Evolutionary conservation across 1,140 invertebrate genomes (phyloP), one percentile per base, ranked within the genome.

Genomic region (Bombus turneri): DNA sequence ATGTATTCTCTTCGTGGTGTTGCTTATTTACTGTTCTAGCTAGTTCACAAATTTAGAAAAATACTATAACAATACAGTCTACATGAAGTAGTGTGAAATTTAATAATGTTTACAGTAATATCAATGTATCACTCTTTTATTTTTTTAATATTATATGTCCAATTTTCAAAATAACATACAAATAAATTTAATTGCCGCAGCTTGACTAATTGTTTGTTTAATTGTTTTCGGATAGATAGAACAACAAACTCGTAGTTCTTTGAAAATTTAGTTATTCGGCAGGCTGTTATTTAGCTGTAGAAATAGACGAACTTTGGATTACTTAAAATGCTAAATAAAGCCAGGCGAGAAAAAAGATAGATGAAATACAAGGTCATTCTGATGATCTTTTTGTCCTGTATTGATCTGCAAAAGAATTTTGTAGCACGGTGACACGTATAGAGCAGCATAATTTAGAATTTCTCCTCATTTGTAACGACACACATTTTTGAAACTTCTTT

Each of bases 251-350:
- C 15, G 47, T 47, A 47, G 5, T 18, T 18, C 47, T 18, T 47
- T 47, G 15, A 47, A 53, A 53, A 53, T 53, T 53, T 53, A 22
- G 18, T 22, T 53, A 53, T 53, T 53, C 18, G 15, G 0, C 15
- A 47, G 37, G 74, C 71, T 77, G 37, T 57, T 59, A 64, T 25
- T 66, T 13, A 37, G 18, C 41, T n/a, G 28, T 10, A 34, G 31
- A 39, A 37, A 62, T 39, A 37, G 18, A 25, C 34, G 34, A 39
- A 39, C 34, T 59, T 39, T 39, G 37, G 37, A 37, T 34, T 83
- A 88, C 86, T 87, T 87, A 79, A 87, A 83, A 64, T 62, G 53
- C 34, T 47, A 69, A 31, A 75, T 82, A 62, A 83, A 88, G 37
- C 53, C 37, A 28, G 81, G 62, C 80, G 71, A 8, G 53, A 34